Conservation (phyloP, 2,113 vertebrate genomes). For the Nettapus auritus region DNA sequence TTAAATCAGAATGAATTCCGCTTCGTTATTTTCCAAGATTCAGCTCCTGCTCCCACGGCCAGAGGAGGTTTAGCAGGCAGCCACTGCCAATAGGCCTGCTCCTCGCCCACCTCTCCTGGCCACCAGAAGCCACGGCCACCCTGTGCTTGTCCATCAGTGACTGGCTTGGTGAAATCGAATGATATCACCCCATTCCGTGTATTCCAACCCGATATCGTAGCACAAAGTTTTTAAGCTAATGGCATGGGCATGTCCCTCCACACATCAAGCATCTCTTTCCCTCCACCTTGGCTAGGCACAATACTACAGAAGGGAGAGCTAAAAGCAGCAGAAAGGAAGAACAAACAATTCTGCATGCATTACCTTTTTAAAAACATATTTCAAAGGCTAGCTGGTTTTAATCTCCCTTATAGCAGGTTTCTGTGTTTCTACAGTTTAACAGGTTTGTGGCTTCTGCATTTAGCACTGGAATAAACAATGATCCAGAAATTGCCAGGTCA, state of each 20-base stretch:
- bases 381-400: background rate
- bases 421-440: background rate
- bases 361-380: background rate
- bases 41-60: constrained; percentile 12
- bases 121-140: background rate
- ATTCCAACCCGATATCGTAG: background rate
- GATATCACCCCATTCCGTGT: background rate
- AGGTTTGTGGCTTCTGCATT: constrained; percentile 18
- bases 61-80: background rate
- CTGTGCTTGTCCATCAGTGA: background rate
- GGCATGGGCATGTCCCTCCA: background rate
- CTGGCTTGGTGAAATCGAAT: background rate
- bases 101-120: background rate
- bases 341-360: background rate
- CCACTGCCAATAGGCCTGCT: background rate
- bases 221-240: background rate
- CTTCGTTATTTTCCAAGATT: constrained; percentile 26
- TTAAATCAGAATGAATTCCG: constrained; percentile 70
- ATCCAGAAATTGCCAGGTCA: constrained; percentile 64
- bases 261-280: background rate
- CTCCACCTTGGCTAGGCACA: background rate
- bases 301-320: background rate
- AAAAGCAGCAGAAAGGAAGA: background rate
- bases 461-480: constrained; percentile 53
- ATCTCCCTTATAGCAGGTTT: constrained; percentile 19